Percentiles rank a stretch among this genome's conserved stretches.
Conservation (phyloP, 1,140 invertebrate species). For the Diabrotica undecimpunctata region DNA sequence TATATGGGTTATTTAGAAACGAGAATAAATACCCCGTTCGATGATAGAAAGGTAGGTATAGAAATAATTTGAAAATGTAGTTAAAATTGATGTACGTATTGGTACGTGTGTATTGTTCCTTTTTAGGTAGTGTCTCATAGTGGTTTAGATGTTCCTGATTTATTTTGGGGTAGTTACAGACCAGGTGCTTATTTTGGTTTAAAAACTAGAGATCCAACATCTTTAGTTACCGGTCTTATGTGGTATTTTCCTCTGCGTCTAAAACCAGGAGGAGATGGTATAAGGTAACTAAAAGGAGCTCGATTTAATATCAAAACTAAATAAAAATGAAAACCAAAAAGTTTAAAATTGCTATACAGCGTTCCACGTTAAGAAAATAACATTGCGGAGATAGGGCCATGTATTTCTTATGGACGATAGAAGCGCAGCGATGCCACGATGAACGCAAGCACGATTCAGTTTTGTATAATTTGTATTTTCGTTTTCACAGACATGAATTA, state of each 20-base stretch:
- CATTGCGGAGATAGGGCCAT: too few relatives aligned
- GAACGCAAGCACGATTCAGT: too few relatives aligned
- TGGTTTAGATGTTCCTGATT: conserved; percentile 69
- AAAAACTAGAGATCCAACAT: conserved; percentile 82
- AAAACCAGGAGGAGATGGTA: conserved; percentile 62
- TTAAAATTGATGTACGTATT: too few relatives aligned
- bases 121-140: conserved; percentile 62
- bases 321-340: too few relatives aligned
- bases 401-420: too few relatives aligned
- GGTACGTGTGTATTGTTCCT: neutral
- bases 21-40: conserved; percentile 80
- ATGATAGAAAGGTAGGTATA: conserved; percentile 63
- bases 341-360: too few relatives aligned
- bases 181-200: conserved; percentile 86
- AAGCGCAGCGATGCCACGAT: too few relatives aligned
- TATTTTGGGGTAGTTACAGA: conserved; percentile 91
- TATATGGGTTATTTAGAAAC: conserved; percentile 83
- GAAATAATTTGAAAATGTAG: neutral
- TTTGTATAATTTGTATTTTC: too few relatives aligned
- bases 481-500: too few relatives aligned
- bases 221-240: conserved; percentile 90
- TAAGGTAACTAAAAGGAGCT: conserved; percentile 56
- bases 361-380: too few relatives aligned
- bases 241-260: conserved; percentile 83
- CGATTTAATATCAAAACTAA: too few relatives aligned